Evolutionary conservation across 2,113 vertebrate species (phyloP).

Genomic region (Tinamus guttatus): DNA sequence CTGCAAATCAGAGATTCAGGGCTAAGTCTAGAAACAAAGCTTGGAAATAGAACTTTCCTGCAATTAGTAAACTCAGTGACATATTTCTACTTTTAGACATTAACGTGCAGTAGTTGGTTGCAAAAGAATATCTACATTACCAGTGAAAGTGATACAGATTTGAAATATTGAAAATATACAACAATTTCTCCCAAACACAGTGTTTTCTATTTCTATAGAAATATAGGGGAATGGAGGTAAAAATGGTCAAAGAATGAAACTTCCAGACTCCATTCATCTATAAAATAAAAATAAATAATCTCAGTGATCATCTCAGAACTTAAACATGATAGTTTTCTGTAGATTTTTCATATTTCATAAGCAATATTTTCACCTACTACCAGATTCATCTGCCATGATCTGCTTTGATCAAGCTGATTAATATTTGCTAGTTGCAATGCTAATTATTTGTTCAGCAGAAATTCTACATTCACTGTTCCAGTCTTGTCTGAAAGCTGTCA

Average conservation of each 20-base stretch:
- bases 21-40: neutral
- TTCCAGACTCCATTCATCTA: neutral
- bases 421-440: neutral
- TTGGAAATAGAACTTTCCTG: neutral
- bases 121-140: neutral
- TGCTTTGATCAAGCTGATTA: neutral
- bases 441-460: neutral
- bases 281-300: neutral
- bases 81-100: neutral
- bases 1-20: accelerated
- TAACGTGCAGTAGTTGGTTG: neutral
- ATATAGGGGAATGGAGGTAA: neutral
- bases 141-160: neutral
- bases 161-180: neutral
- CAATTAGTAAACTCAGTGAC: neutral
- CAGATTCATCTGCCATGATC: neutral
- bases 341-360: neutral
- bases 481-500: neutral
- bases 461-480: neutral
- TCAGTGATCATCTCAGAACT: neutral
- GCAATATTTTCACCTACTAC: neutral
- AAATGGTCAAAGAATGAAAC: neutral
- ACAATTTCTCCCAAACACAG: neutral
- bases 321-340: neutral
- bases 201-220: neutral